A percentile compares a stretch with the other conserved stretches of the same genome.
These are phyloP conservation scores for Melieria crassipennis DNA, from an alignment of 2,888 invertebrate species.

Conservation along the genomic window DNA sequence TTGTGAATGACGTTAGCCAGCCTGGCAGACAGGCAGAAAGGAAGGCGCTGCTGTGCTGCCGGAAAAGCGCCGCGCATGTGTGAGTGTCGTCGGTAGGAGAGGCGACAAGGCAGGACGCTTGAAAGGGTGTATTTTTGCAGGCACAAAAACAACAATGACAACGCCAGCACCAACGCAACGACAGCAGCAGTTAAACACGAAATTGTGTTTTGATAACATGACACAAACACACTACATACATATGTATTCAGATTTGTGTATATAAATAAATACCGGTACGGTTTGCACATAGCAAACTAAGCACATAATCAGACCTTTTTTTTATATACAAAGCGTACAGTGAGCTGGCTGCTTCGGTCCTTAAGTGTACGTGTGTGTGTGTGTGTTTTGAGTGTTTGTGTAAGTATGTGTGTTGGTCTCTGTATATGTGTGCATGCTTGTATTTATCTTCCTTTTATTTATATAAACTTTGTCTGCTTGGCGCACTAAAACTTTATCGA, in stretches of 20 bases:
- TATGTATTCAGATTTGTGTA: conserved; percentile 10
- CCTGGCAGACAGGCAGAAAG: no score
- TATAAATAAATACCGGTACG: background rate
- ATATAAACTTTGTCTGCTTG: conserved; percentile 23
- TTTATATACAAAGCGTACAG: background rate
- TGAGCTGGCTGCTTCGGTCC: background rate
- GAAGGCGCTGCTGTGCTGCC: no score
- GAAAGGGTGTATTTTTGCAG: no score
- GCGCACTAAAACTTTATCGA: conserved; percentile 33
- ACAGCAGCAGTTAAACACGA: background rate
- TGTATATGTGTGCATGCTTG: conserved; percentile 4
- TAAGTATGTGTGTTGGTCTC: background rate
- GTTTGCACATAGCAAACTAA: background rate
- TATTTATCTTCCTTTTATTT: background rate
- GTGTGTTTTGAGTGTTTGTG: background rate
- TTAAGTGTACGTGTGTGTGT: background rate
- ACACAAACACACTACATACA: background rate
- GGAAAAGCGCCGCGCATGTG: no score
- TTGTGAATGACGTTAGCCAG: no score
- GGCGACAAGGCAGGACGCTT: no score
- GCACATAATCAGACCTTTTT: conserved; percentile 12
- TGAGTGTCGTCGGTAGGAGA: no score
- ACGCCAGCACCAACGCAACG: background rate
- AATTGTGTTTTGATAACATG: conserved; percentile 19
- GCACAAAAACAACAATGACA: background rate